Conservation (phyloP, 1,140 invertebrate genomes). For the Drosophila lowei region DNA sequence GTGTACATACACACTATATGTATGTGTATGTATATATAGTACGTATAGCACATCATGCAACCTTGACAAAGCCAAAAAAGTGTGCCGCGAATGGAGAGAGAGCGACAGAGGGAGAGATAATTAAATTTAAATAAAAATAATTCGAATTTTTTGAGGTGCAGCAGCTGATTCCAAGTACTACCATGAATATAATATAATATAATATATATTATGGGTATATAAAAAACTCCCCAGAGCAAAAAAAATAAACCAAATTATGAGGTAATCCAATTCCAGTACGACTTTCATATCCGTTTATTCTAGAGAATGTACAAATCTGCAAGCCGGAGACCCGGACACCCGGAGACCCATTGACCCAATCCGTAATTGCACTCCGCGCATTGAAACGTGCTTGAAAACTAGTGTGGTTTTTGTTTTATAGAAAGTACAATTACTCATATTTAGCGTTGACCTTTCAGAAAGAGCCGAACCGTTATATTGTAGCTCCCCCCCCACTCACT, state of each 20-base stretch:
- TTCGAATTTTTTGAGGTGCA: conserved; percentile 41
- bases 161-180: conserved; percentile 4
- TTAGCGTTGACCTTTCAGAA: conserved; percentile 56
- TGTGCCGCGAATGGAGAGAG: conserved; percentile 16
- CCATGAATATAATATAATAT: neutral
- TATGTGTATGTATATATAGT: conserved; percentile 13
- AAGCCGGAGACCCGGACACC: neutral
- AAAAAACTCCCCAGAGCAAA: neutral
- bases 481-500: neutral
- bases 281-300: conserved; percentile 2
- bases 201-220: conserved; percentile 7
- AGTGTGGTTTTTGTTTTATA: conserved; percentile 5
- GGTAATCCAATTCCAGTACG: conserved; percentile 18
- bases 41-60: conserved; percentile 13
- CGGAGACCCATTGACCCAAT: conserved; percentile 27
- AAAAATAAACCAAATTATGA: conserved; percentile 24
- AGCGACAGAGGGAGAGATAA: conserved; percentile 40
- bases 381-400: conserved; percentile 23
- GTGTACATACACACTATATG: neutral
- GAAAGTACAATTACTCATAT: conserved; percentile 41
- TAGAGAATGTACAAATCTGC: neutral
- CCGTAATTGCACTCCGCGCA: conserved; percentile 8
- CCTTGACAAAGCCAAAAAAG: conserved; percentile 35
- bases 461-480: conserved; percentile 47
- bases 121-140: conserved; percentile 61